phyloP scores from a whole-genome alignment of 2,113 vertebrate genomes.

The Trematomus loennbergii region DNA sequence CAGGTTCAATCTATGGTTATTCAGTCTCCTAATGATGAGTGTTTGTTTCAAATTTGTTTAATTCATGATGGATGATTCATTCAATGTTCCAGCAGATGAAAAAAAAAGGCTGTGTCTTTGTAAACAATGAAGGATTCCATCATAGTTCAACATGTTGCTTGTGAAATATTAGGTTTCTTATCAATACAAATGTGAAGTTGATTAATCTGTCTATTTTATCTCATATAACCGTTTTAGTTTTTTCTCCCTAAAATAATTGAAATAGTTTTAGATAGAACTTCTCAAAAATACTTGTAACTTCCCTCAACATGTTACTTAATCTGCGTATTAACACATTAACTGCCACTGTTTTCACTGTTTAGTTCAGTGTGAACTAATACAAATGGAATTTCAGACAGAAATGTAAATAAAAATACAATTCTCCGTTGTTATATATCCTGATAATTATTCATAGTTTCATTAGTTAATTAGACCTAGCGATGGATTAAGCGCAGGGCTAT shows the following conservation, averaged over 20 bases:
- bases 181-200: background rate
- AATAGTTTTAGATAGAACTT: slow-evolving; percentile 3
- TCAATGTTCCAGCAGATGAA: slow-evolving; percentile 28
- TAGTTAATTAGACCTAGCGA: slow-evolving; percentile 32
- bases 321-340: slow-evolving; percentile 24
- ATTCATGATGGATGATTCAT: slow-evolving; percentile 67
- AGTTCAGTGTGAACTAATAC: slow-evolving; percentile 49
- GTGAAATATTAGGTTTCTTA: background rate
- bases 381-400: slow-evolving; percentile 52
- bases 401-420: slow-evolving; percentile 43
- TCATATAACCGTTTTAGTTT: background rate
- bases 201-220: background rate
- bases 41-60: slow-evolving; percentile 69
- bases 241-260: background rate
- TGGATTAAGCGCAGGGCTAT: slow-evolving; percentile 23
- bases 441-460: slow-evolving; percentile 65
- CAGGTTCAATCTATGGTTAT: slow-evolving; percentile 70
- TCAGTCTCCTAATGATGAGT: slow-evolving; percentile 66
- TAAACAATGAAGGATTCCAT: slow-evolving; percentile 32
- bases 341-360: slow-evolving; percentile 40
- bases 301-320: slow-evolving; percentile 14
- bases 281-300: background rate
- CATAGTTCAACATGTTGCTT: slow-evolving; percentile 1
- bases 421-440: background rate
- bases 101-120: slow-evolving; percentile 11